phyloP scores from a whole-genome alignment of 2,888 invertebrate genomes.

The Actias luna region DNA sequence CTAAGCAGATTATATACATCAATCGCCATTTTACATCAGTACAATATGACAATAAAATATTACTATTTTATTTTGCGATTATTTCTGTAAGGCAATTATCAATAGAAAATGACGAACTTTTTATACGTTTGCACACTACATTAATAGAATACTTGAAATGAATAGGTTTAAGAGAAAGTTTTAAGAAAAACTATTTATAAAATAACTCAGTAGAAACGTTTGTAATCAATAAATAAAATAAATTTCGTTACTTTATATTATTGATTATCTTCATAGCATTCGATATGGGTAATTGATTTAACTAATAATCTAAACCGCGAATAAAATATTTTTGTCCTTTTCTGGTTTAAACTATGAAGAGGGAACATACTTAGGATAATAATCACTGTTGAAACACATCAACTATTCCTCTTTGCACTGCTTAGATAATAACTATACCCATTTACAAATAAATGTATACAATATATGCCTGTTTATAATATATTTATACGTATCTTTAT shows the following conservation, averaged over 20 bases:
- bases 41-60: background rate
- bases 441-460: slow-evolving; percentile 8
- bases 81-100: too few relatives aligned
- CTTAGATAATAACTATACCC: slow-evolving; percentile 9
- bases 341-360: background rate
- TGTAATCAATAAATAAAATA: background rate
- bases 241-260: background rate
- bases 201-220: background rate
- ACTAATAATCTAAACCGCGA: background rate
- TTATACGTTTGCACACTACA: background rate
- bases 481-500: background rate
- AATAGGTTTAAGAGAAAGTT: background rate
- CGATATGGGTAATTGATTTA: background rate
- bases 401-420: background rate
- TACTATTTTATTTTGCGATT: too few relatives aligned
- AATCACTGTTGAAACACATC: background rate
- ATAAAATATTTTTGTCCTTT: background rate
- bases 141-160: background rate
- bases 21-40: background rate
- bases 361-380: background rate
- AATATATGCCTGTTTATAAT: slow-evolving; percentile 6
- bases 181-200: background rate
- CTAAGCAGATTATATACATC: slow-evolving; percentile 23
- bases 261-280: background rate
- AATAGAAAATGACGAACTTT: background rate